Evolutionary conservation across 2,113 vertebrate species (phyloP), one percentile per base, ranked within the genome.

Genomic region (Ailuropoda melanoleuca): DNA sequence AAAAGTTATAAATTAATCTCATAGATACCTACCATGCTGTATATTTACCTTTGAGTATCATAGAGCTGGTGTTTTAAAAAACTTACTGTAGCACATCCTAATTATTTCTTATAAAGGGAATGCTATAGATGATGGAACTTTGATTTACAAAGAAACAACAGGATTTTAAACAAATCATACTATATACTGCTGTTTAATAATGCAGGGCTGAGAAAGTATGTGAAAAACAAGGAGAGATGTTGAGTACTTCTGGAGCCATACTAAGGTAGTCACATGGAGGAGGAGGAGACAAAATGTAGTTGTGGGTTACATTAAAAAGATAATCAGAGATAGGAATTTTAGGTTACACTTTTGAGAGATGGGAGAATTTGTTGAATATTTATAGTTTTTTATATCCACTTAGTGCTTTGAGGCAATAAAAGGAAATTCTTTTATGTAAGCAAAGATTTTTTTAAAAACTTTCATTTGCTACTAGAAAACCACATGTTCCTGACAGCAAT

Each of bases 341-440:
- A 53, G 26, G 13, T 93, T 55, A 43, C 3, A 64, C 10, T 83
- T 75, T 60, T 62, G 75, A 93, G 77, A 46, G 13, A 4, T 53
- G 19, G 29, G 53, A 70, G 4, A 46, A 31, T 75, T 37, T 88
- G 13, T 81, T 84, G 1, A 81, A 55, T 91, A 46, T 68, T 53
- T 81, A 10, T 74, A 85, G 75, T 37, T 62, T 97, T 92, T 93
- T 85, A 21, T 93, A n/a, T 77, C 4, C 12, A 34, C 43, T 72
- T 90, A 64, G 43, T 96, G 43, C 88, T 91, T 89, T 96, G 17
- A 95, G 50, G 55, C 60, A 90, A 68, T 66, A 56, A 68, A 93
- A 94, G n/a, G 19, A 80, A 83, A 88, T 84, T 75, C 7, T 90
- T 75, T 88, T 88, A 7, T 86, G 17, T 93, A 78, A 94, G 75